phyloP scores from a whole-genome alignment of 2,113 vertebrate species.

The Tursiops truncatus region DNA sequence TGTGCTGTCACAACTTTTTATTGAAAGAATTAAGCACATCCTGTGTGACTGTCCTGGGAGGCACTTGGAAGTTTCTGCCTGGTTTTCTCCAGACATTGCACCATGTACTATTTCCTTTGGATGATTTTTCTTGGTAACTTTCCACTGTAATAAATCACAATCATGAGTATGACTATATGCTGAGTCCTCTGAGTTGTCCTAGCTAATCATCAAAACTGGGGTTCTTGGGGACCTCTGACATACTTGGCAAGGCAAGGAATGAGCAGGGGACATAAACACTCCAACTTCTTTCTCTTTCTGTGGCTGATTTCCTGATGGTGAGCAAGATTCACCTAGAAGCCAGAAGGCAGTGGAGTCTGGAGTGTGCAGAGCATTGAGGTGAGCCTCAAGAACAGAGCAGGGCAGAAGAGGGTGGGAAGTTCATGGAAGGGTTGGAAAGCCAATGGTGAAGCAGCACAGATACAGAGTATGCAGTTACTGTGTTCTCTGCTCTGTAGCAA shows the following conservation, averaged over 20 bases:
- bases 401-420: not conserved
- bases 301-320: no score
- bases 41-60: not conserved
- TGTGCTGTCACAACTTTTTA: not conserved
- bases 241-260: not conserved
- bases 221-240: not conserved
- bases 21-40: not conserved
- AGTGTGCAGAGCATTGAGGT: not conserved
- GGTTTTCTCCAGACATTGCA: not conserved
- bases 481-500: not conserved
- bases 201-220: not conserved
- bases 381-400: no score
- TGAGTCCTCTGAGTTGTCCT: not conserved
- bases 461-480: not conserved
- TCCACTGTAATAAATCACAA: no score
- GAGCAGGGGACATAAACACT: no score
- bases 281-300: not conserved
- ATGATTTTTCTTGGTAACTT: not conserved
- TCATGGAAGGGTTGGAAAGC: no score
- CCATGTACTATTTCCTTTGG: not conserved
- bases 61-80: not conserved
- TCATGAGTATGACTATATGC: no score
- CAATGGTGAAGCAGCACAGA: rapidly evolving
- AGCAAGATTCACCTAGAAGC: not conserved
- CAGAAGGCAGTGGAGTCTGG: no score